Evolutionary conservation across 2,797 vertebrate genomes (phyloP).

Genomic region (Diceros bicornis): DNA sequence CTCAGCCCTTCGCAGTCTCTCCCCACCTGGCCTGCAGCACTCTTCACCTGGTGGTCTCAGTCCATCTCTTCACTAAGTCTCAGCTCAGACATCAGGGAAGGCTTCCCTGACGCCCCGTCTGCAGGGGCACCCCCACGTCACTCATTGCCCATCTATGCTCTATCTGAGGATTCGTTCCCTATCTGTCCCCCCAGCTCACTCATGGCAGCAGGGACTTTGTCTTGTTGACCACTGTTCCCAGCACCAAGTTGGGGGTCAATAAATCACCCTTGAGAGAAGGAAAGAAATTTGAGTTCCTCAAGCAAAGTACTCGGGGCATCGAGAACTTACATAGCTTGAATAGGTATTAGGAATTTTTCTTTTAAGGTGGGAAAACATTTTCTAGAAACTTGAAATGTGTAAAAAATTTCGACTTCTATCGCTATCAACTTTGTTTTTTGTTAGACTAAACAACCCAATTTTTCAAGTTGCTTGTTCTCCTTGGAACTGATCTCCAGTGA

Average conservation of each 20-base stretch:
- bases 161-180: background rate
- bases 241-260: background rate
- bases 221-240: background rate
- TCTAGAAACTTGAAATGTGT: conserved; percentile 30
- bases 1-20: background rate
- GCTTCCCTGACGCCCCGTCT: background rate
- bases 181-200: background rate
- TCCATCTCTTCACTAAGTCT: background rate
- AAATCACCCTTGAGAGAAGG: background rate
- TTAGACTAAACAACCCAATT: background rate
- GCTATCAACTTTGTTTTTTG: conserved; percentile 34
- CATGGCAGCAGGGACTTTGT: background rate
- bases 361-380: conserved; percentile 25
- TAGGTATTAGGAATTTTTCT: background rate
- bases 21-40: background rate
- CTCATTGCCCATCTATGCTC: background rate
- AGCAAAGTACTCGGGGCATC: background rate
- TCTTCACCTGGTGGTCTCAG: background rate
- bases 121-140: accelerated
- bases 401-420: background rate
- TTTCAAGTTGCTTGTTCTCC: conserved; percentile 50
- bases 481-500: conserved; percentile 57
- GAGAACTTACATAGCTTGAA: background rate
- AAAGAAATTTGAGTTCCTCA: background rate
- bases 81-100: background rate